These are phyloP conservation scores for Drosophila orena DNA, from an alignment of 1,140 invertebrate species.

Conservation along the genomic window DNA sequence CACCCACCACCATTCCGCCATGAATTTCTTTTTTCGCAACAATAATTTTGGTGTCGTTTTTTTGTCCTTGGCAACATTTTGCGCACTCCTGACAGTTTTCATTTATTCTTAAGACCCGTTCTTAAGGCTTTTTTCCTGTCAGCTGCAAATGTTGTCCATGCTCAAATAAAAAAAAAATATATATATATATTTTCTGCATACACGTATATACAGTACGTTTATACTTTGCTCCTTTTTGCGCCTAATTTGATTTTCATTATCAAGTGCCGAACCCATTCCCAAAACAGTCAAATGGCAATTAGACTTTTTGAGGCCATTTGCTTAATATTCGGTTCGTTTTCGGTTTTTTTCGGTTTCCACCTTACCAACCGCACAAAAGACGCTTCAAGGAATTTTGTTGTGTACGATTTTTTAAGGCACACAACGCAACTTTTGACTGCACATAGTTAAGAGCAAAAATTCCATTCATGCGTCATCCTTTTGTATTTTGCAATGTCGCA, in stretches of 20 bases:
- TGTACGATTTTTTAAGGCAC: constrained; percentile 41
- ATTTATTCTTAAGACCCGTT: constrained; percentile 58
- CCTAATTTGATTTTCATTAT: constrained; percentile 82
- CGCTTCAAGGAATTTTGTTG: constrained; percentile 39
- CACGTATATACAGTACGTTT: constrained; percentile 15
- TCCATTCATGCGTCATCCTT: constrained; percentile 36
- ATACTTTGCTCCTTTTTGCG: constrained; percentile 45
- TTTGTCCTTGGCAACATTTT: constrained; percentile 62
- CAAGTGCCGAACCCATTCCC: constrained; percentile 47
- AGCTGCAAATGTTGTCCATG: constrained; percentile 74
- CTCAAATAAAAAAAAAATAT: constrained; percentile 44
- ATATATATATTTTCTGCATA: constrained; percentile 18
- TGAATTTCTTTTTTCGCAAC: constrained; percentile 36
- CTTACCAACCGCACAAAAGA: constrained; percentile 54
- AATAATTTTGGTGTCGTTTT: constrained; percentile 50
- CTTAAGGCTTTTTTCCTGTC: constrained; percentile 58
- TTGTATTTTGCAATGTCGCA: constrained; percentile 74
- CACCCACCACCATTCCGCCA: constrained; percentile 21
- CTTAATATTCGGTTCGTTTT: constrained; percentile 43
- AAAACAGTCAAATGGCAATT: constrained; percentile 78
- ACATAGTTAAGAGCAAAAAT: constrained; percentile 29
- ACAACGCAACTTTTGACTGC: constrained; percentile 24
- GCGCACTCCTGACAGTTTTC: constrained; percentile 69
- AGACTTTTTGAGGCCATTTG: constrained; percentile 80
- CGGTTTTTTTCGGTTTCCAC: constrained; percentile 24